Evolutionary conservation across 2,797 vertebrate species (phyloP), one percentile per base, ranked within the genome.

Genomic region (Enteromius paludinosus): DNA sequence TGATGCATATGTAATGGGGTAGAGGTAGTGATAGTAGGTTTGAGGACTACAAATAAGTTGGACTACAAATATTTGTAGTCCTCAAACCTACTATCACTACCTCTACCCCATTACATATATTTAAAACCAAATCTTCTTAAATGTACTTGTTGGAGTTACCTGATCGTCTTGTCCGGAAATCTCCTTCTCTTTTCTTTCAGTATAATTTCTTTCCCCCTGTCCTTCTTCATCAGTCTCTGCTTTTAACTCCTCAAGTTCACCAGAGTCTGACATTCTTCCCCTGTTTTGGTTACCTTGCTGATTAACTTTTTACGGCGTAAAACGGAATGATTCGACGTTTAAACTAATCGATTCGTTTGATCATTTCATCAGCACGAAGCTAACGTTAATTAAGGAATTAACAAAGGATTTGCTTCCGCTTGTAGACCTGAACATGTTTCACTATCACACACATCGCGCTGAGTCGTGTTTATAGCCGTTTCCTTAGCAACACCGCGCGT

Each of bases 171-270:
- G 49, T 3, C 66, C 56, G 17, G 74, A 61, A 61, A 45, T 11
- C 2, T 54, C 59, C 28, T 84, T 81, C 10, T 87, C 71, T 45
- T 64, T 73, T 45, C 25, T 9, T 28, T 20, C 47, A 33, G 15
- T 1, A 49, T 69, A 71, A 30, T 17, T 12, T 62, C 14, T 25
- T 25, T 62, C 59, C 15, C 25, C 23, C 59, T 3, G 25, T 5
- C 72, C 52, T 25, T 45, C 76, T 20, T 87, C 87, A 9, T 84
- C 89, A 6, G 91, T 89, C 0, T 86, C 88, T 30, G 25, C 87
- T 0, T 89, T 73, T 1, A 59, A 23, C 4, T 87, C 18, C 15
- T 17, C 70, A 10, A 92, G 91, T 28, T 91, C 92, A 1, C 91
- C 90, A 74, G 73, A 33, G 0, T 89, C 87, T 47, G 86, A 84